A percentile compares a stretch with the other conserved stretches of the same genome.
Conservation (phyloP, 2,113 vertebrate genomes). For the Rhizomys pruinosus region DNA sequence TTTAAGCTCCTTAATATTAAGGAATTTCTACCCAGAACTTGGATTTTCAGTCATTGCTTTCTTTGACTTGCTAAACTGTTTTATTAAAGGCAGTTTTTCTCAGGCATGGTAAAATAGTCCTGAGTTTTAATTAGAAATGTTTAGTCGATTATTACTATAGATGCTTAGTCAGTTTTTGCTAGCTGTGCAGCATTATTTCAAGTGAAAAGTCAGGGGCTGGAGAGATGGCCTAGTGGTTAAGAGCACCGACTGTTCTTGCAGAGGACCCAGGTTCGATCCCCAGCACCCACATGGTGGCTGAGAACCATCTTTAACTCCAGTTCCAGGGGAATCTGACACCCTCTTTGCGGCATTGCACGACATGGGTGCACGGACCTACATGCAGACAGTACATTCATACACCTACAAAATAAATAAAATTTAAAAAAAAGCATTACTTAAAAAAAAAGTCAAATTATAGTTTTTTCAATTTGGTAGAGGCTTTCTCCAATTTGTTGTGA, state of each 20-base stretch:
- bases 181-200: neutral
- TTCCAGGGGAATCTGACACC: no score
- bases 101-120: neutral
- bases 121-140: conserved; percentile 41
- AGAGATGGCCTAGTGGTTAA: no score
- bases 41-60: conserved; percentile 36
- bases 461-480: conserved; percentile 25
- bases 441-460: neutral
- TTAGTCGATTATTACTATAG: neutral
- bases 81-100: conserved; percentile 51
- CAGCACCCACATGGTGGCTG: no score
- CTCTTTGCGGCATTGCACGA: no score
- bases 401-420: no score
- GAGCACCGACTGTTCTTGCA: no score
- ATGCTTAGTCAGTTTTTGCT: conserved; percentile 34
- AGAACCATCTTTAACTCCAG: no score
- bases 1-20: neutral
- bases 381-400: no score
- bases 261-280: no score
- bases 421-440: no score
- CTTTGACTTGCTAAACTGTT: conserved; percentile 29
- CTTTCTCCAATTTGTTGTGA: conserved; percentile 29
- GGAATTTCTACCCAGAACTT: neutral
- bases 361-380: no score
- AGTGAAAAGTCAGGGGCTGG: conserved; percentile 45